A percentile compares a stretch with the other conserved stretches of the same genome.
Evolutionary conservation across 2,113 vertebrate genomes (phyloP).

Genomic region (Actenoides lindsayi): DNA sequence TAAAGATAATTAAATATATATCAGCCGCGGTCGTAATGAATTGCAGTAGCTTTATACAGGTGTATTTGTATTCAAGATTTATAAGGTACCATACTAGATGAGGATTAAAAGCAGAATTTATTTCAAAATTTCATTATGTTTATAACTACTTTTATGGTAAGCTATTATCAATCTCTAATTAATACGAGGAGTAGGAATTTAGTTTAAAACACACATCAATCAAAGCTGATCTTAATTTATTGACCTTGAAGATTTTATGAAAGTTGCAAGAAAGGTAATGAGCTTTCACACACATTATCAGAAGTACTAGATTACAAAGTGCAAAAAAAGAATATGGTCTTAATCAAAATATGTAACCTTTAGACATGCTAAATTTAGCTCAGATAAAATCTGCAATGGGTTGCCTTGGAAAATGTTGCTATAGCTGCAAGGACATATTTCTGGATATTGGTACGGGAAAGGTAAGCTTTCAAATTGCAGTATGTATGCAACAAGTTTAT

Average conservation of each 20-base stretch:
- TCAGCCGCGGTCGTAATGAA: not conserved
- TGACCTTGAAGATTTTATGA: constrained; percentile 31
- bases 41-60: not conserved
- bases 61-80: not conserved
- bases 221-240: not conserved
- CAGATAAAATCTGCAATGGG: constrained; percentile 65
- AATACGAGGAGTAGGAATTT: constrained; percentile 4
- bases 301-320: constrained; percentile 17
- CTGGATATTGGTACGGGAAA: constrained; percentile 62
- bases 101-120: not conserved
- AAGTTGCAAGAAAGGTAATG: constrained; percentile 7
- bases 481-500: constrained; percentile 34
- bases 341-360: constrained; percentile 72
- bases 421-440: constrained; percentile 79
- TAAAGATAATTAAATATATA: not conserved
- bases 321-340: constrained; percentile 45
- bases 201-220: not conserved
- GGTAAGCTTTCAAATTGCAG: constrained; percentile 62
- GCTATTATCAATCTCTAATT: not conserved
- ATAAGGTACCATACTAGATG: not conserved
- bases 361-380: constrained; percentile 77
- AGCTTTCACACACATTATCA: not conserved
- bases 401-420: constrained; percentile 84
- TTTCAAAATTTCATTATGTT: not conserved
- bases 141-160: not conserved